Evolutionary conservation across 2,888 invertebrate genomes (phyloP).

Genomic region (Sinotaia quadrata): DNA sequence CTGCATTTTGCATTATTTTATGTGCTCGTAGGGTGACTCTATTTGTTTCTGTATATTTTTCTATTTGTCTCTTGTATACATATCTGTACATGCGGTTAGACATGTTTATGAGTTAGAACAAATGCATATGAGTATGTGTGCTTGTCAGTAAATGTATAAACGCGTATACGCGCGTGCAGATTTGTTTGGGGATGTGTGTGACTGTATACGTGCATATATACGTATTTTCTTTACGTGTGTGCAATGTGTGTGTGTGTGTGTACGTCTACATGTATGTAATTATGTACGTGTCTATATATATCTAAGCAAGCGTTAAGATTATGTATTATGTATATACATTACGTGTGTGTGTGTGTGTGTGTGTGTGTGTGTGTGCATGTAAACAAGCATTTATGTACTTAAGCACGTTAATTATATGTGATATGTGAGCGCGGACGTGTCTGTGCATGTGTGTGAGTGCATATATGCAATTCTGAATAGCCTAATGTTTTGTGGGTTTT

Average conservation of each 20-base stretch:
- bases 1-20: too few species aligned
- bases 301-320: neutral
- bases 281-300: neutral
- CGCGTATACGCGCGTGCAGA: neutral
- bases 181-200: neutral
- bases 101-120: too few species aligned
- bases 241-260: neutral
- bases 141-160: neutral
- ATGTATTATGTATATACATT: neutral
- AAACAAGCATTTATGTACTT: neutral
- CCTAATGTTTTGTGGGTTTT: neutral
- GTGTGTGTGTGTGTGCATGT: neutral
- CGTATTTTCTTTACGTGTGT: neutral
- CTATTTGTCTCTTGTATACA: too few species aligned
- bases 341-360: conserved; percentile 5
- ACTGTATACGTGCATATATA: neutral
- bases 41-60: too few species aligned
- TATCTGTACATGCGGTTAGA: too few species aligned
- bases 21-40: too few species aligned
- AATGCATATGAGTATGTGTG: neutral
- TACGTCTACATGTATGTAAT: neutral
- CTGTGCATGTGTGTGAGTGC: conserved; percentile 8
- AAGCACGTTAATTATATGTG: neutral
- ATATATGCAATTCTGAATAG: neutral
- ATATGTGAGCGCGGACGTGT: neutral